Evolutionary conservation across 2,797 vertebrate genomes (phyloP).

Genomic region (Aulostomus chinensis): DNA sequence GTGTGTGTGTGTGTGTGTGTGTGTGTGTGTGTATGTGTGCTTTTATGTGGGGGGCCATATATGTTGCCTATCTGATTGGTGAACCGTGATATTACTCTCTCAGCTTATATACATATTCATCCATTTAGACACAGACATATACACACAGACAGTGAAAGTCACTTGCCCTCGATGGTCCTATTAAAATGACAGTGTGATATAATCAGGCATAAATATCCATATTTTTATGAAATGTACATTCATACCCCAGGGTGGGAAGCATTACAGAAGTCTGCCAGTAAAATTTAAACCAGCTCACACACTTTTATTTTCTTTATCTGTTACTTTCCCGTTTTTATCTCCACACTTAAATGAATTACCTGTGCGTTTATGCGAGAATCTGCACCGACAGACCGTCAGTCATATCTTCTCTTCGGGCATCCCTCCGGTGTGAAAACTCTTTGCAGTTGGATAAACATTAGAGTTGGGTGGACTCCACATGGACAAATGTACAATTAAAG

Average conservation of each 20-base stretch:
- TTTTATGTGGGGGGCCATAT: slow-evolving; percentile 25
- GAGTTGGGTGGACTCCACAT: too few species aligned
- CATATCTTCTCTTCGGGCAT: too few species aligned
- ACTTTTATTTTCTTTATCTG: neutral
- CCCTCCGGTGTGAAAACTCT: too few species aligned
- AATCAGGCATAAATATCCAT: slow-evolving; percentile 50
- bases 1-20: neutral
- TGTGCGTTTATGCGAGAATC: neutral
- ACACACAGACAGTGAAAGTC: slow-evolving; percentile 25
- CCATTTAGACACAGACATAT: slow-evolving; percentile 36
- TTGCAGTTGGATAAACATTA: too few species aligned
- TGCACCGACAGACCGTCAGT: too few species aligned
- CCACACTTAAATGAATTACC: neutral
- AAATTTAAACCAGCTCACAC: neutral
- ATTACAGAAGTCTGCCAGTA: neutral
- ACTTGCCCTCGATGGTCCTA: slow-evolving; percentile 41
- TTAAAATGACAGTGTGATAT: slow-evolving; percentile 43
- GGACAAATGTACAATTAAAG: too few species aligned
- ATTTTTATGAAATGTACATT: slow-evolving; percentile 16
- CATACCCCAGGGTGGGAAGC: slow-evolving; percentile 4
- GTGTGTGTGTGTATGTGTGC: slow-evolving; percentile 9
- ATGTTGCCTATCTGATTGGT: slow-evolving; percentile 59
- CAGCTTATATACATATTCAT: slow-evolving; percentile 64
- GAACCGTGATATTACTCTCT: slow-evolving; percentile 63
- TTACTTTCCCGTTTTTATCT: neutral